Base-by-base conservation (phyloP, 2,113 vertebrate species). In the Gobius niger region DNA sequence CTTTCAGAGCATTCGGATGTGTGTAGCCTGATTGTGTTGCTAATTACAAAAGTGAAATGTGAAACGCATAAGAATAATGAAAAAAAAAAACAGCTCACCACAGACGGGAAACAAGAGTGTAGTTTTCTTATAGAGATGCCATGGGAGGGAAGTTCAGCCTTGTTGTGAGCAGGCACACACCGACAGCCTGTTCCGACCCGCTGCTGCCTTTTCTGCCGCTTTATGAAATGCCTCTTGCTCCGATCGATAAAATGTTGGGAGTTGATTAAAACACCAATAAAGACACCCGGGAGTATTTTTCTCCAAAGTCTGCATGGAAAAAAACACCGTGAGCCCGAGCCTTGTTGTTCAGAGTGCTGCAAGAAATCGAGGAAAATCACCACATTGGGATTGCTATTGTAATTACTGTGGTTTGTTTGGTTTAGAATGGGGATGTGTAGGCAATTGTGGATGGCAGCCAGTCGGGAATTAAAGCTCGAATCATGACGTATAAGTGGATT, bases 221-320 rank as follows among this genome's bases (percentile, higher is more conserved):
- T 90, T 87, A 85, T 88, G 85, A 90, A 90, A 88, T 80, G 82
- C 80, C 81, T 85, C 75, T 85, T 75, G 78, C 78, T 65, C 74
- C 71, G 85, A 89, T 90, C 87, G 47, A 89, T 90, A 85, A 90
- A 82, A 85, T 88, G 85, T 85, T 85, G 50, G 52, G 84, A 87
- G 67, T 88, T 88, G 85, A 90, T 90, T 90, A 88, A 89, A 88
- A 89, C 84, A 87, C 78, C 82, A 81, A 85, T 88, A 83, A 88
- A 82, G 82, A 82, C 85, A 76, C 87, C 73, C 56, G 1, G 46
- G 83, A 80, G 85, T 66, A 59, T 79, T 76, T 82, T 63, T 79
- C 77, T 56, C 66, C 61, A 75, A 82, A 10, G 15, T 73, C 71
- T 64, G 54, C 24, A 57, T 57, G 71, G 7, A n/a, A 63, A 67